Evolutionary conservation across 2,113 vertebrate species (phyloP).

Genomic region (Aspidoscelis tigris): DNA sequence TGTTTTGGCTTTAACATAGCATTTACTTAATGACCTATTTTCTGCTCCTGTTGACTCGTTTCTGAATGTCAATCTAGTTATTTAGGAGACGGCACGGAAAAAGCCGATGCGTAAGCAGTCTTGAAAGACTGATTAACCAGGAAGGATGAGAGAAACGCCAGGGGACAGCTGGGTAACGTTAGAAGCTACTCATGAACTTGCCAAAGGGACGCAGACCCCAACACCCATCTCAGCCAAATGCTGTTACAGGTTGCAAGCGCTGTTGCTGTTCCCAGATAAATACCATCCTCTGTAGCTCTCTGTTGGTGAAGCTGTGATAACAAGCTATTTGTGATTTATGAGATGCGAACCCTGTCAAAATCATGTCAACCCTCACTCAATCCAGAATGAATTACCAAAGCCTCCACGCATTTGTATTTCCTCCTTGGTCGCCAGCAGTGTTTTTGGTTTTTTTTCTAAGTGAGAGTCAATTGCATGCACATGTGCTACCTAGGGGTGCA

Average conservation of each 20-base stretch:
- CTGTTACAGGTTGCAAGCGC: background rate
- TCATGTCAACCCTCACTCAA: background rate
- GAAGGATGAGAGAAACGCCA: background rate
- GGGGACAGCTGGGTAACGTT: no score
- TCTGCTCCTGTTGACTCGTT: conserved; percentile 49
- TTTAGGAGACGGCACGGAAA: conserved; percentile 32
- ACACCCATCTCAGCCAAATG: background rate
- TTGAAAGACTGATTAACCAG: conserved; percentile 6
- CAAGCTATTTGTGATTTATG: background rate
- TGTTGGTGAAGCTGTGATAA: background rate
- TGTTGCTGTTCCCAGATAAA: background rate
- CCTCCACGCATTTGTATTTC: background rate
- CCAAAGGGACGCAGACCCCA: background rate
- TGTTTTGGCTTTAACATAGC: conserved; percentile 18
- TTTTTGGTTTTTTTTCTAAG: no score
- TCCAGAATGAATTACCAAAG: background rate
- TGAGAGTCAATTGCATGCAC: background rate
- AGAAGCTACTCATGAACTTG: background rate
- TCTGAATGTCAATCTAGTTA: conserved; percentile 20
- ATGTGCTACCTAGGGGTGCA: background rate
- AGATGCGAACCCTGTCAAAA: background rate
- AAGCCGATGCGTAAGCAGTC: conserved; percentile 32
- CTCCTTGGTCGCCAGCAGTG: no score
- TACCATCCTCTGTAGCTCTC: background rate
- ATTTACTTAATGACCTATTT: conserved; percentile 48